Evolutionary conservation across 2,888 invertebrate species (phyloP), one percentile per base, ranked within the genome.

Genomic region (Dynastes maya): DNA sequence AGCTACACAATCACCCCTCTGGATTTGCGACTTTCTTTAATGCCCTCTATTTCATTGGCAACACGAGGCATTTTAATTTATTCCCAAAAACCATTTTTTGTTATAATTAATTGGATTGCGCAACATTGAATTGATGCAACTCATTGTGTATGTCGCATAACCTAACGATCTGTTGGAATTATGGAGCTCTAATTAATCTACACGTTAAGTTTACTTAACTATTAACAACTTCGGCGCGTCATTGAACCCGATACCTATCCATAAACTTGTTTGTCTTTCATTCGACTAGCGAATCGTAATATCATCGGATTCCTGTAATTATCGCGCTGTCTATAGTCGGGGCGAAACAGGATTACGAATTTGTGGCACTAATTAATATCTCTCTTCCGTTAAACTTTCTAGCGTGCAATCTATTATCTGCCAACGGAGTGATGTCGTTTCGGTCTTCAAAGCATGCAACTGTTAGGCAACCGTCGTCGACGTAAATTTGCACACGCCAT

Each of bases 291-390:
- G 68, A 68, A 68, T 27, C 27, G 27, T 51, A 29, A 22, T 45
- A 40, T 67, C 68, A 68, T 3, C 32, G 29, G 29, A 29, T 68
- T 61, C 61, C 61, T 45, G 72, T 63, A 74, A 74, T 74, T 74
- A 74, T 74, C 58, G 11, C 22, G 22, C 37, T 29, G 58, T 45
- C 45, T 61, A 5, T 45, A 11, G 45, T 16, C 13, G 58, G 32
- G 37, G 29, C 45, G 72, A 22, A 27, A 74, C 61, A n/a, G 45
- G 45, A 45, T 74, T 27, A 9, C 40, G 45, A 74, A 74, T 13
- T 74, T 49, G 61, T 45, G 61, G 58, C 22, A 45, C 27, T 74
- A 74, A 74, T 74, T 74, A 74, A 74, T 74, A 74, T 61, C 72
- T 74, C 72, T 74, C 58, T 71, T 71, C 32, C 61, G 61, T 27